A percentile compares a stretch with the other conserved stretches of the same genome.
Conservation (phyloP, 1,140 invertebrate genomes). For the Nomia melanderi region DNA sequence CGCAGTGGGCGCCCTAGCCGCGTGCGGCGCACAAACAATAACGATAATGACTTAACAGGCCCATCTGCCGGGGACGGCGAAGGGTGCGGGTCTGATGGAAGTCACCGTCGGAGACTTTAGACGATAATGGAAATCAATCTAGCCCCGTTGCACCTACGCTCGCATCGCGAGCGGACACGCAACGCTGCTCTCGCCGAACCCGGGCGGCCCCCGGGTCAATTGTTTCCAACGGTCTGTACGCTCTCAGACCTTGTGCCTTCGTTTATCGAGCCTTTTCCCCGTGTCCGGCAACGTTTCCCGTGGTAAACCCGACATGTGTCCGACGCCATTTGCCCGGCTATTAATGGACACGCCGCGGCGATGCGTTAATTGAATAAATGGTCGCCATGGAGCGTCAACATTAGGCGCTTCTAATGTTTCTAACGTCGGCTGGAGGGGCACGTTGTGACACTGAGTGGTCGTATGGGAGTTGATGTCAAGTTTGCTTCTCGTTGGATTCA, state of each 20-base stretch:
- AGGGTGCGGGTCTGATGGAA: constrained; percentile 46
- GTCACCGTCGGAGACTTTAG: constrained; percentile 41
- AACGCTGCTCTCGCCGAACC: not conserved
- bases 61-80: constrained; percentile 53
- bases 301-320: not conserved
- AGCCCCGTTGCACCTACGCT: not conserved
- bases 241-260: not conserved
- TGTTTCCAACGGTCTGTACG: not conserved
- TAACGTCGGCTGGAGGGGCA: not conserved
- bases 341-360: not conserved
- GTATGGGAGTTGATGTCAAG: not conserved
- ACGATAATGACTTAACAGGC: constrained; percentile 62
- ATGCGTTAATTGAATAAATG: not conserved
- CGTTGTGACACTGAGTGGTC: not conserved
- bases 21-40: constrained; percentile 56
- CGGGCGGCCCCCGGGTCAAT: not conserved
- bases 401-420: not conserved
- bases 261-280: not conserved
- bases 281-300: not conserved
- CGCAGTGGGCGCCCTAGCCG: constrained; percentile 23
- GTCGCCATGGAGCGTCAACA: not conserved
- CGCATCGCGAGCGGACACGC: not conserved
- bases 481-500: too few species aligned
- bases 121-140: constrained; percentile 60
- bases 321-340: constrained; percentile 1